Evolutionary conservation across 2,797 vertebrate species (phyloP), one percentile per base, ranked within the genome.

Genomic region (Sciurus carolinensis): DNA sequence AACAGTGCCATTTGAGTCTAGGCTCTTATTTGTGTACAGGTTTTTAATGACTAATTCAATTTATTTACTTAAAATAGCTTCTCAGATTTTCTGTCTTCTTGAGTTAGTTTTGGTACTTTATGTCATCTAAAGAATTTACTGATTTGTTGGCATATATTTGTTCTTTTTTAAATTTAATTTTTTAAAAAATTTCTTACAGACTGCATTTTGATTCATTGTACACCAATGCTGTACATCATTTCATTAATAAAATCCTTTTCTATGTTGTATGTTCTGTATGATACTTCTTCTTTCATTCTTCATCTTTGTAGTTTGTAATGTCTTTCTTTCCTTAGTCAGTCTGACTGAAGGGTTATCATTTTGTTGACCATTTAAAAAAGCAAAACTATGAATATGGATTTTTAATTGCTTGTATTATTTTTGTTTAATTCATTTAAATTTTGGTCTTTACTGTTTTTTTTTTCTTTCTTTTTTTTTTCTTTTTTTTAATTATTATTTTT

Each of bases 31-130:
- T 71, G 28, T 42, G 3, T 2, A 5, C 20, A 69, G 4, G 67
- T 17, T 88, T 77, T 42, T 39, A 11, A 52, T 75, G 50, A 42
- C 3, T 17, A 69, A 76, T 62, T 59, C 33, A 91, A 66, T 73
- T 87, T 42, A 73, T 47, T 87, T 52, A 71, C 52, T 71, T 89
- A 77, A 81, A 84, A 69, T 84, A 44, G 54, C 66, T 59, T 71
- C 42, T 42, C 47, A 59, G 20, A 92, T 54, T 62, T 62, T 83
- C 42, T 1, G 24, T 50, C 50, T 76, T 44, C 42, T 71, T 52
- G 28, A 44, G 4, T n/a, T 17, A 86, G 11, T 66, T 81, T 62
- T 64, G 1, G 14, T 64, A 22, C 33, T 54, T 50, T 62, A 12
- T 52, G 3, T 36, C 42, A 54, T 76, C 5, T 12, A n/a, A 52